Percentiles rank a stretch among this genome's conserved stretches.
These are phyloP conservation scores for Leptoclinus maculatus DNA, from an alignment of 2,797 vertebrate species.

Conservation along the genomic window DNA sequence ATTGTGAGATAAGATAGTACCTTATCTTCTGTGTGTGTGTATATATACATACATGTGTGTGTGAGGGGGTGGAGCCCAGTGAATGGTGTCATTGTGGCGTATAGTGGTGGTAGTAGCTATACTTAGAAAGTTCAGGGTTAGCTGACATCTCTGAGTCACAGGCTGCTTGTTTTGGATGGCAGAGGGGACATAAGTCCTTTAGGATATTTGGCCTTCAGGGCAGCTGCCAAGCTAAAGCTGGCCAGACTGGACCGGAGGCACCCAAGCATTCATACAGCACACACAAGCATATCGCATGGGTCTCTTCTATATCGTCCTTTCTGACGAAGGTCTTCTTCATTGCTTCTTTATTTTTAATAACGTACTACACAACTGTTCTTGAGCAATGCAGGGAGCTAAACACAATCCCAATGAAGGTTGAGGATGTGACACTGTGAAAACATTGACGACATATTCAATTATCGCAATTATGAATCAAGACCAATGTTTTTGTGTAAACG, in stretches of 20 bases:
- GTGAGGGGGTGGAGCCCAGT: constrained; percentile 14
- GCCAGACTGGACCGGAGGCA: constrained; percentile 44
- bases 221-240: constrained; percentile 78
- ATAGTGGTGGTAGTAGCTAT: constrained; percentile 64
- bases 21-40: constrained; percentile 18
- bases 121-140: constrained; percentile 78
- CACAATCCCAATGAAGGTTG: not conserved
- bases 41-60: not conserved
- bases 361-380: not conserved
- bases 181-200: constrained; percentile 75
- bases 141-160: constrained; percentile 72
- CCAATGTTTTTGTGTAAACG: not conserved
- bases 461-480: not conserved
- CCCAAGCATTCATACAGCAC: not conserved
- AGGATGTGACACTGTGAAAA: no score
- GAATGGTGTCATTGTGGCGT: constrained; percentile 35
- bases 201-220: constrained; percentile 81
- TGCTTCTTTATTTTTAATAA: not conserved
- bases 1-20: constrained; percentile 53
- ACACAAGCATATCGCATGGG: constrained; percentile 12
- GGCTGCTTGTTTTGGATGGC: constrained; percentile 79
- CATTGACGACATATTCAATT: no score
- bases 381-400: not conserved
- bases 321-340: not conserved
- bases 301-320: not conserved